Conservation (phyloP, 1,140 invertebrate genomes). For the Cotesia vestalis region DNA sequence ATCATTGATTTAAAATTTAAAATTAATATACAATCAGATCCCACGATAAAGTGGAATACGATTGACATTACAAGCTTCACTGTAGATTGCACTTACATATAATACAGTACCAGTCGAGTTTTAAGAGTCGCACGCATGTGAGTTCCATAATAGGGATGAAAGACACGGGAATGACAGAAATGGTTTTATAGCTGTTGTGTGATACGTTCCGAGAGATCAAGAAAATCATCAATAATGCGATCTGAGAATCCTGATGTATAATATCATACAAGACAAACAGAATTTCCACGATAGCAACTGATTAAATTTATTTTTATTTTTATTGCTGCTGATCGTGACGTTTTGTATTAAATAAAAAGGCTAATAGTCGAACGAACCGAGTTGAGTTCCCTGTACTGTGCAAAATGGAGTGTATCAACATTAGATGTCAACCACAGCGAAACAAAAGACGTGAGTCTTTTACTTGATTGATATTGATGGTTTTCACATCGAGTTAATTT, state of each 20-base stretch:
- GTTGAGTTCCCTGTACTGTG: too few species aligned
- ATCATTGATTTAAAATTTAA: too few species aligned
- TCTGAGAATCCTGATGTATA: conserved; percentile 10
- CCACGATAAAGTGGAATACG: too few species aligned
- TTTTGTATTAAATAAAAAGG: too few species aligned
- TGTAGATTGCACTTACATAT: not conserved
- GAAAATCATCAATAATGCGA: conserved; percentile 47
- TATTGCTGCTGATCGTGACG: conserved; percentile 3
- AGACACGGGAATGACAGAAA: conserved; percentile 53
- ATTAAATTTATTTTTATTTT: conserved; percentile 9
- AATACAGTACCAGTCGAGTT: conserved; percentile 19
- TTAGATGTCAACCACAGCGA: too few species aligned
- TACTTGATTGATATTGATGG: too few species aligned
- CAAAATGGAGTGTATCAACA: too few species aligned
- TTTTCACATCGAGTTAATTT: too few species aligned
- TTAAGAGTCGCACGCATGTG: conserved; percentile 32
- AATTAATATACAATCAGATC: too few species aligned
- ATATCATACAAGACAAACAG: not conserved
- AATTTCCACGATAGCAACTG: conserved; percentile 7
- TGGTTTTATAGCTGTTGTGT: conserved; percentile 48
- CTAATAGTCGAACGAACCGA: too few species aligned
- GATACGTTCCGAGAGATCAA: conserved; percentile 30
- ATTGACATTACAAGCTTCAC: not conserved
- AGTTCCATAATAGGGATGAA: conserved; percentile 51
- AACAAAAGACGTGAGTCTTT: too few species aligned